A percentile compares a stretch with the other conserved stretches of the same genome.
Conservation (phyloP, 2,113 vertebrate species). For the Dinomys branickii region DNA sequence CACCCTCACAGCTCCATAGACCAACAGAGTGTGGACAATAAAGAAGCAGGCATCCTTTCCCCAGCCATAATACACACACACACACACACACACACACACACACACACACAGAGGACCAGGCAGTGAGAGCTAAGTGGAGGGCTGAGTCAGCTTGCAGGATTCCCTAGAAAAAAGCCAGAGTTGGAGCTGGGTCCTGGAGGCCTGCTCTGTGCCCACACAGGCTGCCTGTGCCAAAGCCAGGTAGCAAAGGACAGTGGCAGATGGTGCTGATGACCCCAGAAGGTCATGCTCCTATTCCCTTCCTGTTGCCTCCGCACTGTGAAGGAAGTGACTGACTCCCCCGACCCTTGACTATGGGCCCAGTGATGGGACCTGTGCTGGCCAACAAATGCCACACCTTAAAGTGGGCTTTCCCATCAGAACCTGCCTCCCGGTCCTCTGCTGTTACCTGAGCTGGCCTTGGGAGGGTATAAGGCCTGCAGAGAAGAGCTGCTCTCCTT, state of each 20-base stretch:
- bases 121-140: background rate
- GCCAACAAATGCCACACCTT: background rate
- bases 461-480: background rate
- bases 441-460: background rate
- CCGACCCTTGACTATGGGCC: background rate
- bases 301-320: background rate
- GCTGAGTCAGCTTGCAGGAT: background rate
- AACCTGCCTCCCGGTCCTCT: too few species aligned
- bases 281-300: background rate
- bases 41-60: background rate
- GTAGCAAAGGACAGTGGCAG: background rate
- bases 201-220: background rate
- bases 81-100: background rate
- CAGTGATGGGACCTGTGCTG: background rate
- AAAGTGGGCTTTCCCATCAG: background rate
- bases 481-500: background rate
- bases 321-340: background rate
- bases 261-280: background rate
- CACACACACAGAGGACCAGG: background rate
- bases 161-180: background rate
- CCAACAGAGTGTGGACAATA: background rate
- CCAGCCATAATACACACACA: background rate
- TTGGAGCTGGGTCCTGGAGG: background rate
- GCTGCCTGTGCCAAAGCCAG: background rate
- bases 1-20: background rate